Conservation (phyloP, 2,113 vertebrate species). For the Montifringilla adamsi region DNA sequence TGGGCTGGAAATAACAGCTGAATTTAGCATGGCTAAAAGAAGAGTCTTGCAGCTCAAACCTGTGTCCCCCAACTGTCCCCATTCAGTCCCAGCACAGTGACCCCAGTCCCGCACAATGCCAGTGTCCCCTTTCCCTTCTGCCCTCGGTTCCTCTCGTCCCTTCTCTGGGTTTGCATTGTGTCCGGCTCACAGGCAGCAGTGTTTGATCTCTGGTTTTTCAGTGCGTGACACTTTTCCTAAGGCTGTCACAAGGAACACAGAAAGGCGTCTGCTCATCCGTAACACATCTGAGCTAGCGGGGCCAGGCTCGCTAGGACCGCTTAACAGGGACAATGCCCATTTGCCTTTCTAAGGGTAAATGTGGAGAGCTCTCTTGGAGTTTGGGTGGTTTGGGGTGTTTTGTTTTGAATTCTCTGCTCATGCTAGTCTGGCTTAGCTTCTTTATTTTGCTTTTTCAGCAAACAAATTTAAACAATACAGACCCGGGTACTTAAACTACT, state of each 20-base stretch:
- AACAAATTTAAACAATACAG: background rate
- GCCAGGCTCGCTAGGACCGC: background rate
- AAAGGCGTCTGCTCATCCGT: background rate
- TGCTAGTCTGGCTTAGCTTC: background rate
- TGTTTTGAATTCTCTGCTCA: background rate
- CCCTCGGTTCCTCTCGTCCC: background rate
- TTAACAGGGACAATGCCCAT: background rate
- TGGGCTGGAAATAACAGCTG: background rate
- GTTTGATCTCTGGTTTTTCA: background rate
- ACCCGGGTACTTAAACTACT: background rate
- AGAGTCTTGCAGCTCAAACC: background rate
- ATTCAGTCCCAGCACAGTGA: background rate
- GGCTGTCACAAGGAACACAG: background rate
- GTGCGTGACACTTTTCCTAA: background rate
- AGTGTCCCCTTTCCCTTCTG: background rate
- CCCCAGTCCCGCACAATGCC: background rate
- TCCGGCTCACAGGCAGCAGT: background rate
- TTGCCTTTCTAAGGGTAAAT: background rate
- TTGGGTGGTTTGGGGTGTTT: background rate
- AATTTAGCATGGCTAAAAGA: background rate
- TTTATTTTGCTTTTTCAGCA: background rate
- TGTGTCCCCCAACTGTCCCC: no score
- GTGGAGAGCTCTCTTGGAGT: background rate
- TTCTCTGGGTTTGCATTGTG: background rate
- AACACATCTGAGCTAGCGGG: background rate